Conservation (phyloP, 2,113 vertebrate genomes). For the Mastomys natalensis region DNA sequence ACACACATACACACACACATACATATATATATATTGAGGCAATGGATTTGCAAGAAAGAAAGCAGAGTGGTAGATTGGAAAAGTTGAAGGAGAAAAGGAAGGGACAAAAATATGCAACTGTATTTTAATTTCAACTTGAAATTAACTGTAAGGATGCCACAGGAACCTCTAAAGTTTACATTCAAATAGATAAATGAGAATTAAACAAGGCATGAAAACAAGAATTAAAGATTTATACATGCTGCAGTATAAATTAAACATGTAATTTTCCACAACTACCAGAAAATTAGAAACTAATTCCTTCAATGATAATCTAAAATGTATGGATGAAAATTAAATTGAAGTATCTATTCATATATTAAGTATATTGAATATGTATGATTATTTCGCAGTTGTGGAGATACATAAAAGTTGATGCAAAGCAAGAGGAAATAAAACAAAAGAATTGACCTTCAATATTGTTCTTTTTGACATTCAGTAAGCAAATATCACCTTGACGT, state of each 20-base stretch:
- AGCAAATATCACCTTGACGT: background rate
- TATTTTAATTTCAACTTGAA: background rate
- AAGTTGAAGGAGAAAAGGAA: background rate
- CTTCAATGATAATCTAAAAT: background rate
- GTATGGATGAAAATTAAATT: background rate
- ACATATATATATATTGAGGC: background rate
- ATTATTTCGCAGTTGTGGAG: constrained; percentile 5
- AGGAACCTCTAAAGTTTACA: background rate
- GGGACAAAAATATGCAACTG: background rate
- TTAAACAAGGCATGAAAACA: background rate
- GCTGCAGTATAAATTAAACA: background rate
- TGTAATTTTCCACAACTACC: background rate
- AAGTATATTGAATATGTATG: background rate
- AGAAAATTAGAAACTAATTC: constrained; percentile 15
- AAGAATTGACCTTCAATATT: background rate
- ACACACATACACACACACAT: no score
- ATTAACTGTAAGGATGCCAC: background rate
- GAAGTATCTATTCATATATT: background rate
- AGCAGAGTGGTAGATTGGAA: background rate
- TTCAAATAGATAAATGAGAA: constrained; percentile 5
- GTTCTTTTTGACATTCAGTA: background rate
- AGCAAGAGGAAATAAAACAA: background rate
- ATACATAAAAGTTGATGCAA: background rate
- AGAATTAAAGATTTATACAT: background rate
- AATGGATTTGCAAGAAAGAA: background rate